Conservation (phyloP, 2,797 vertebrate species). For the Megalops cyprinoides region DNA sequence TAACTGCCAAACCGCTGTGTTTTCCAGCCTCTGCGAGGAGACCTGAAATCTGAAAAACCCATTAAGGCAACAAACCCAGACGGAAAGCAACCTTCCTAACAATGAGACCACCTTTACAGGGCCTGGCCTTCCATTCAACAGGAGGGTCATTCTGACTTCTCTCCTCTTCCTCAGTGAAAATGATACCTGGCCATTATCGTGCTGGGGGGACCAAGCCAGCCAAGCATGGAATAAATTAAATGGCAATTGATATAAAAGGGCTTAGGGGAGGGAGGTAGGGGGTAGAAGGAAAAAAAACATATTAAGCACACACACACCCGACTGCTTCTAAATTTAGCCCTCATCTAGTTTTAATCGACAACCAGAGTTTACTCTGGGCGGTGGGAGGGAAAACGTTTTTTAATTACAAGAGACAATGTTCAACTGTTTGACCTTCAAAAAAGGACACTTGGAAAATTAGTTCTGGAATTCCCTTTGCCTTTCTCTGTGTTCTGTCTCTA, state of each 20-base stretch:
- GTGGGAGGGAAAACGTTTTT: slow-evolving; percentile 51
- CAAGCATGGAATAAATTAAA: slow-evolving; percentile 25
- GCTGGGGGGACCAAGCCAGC: not conserved
- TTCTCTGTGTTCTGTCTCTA: slow-evolving; percentile 53
- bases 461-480: slow-evolving; percentile 49
- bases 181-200: not conserved
- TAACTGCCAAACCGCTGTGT: slow-evolving; percentile 39
- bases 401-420: slow-evolving; percentile 50
- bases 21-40: slow-evolving; percentile 46
- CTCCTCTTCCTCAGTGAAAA: not conserved
- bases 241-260: slow-evolving; percentile 31
- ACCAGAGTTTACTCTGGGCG: slow-evolving; percentile 44
- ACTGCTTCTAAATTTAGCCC: slow-evolving; percentile 42
- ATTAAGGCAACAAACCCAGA: slow-evolving; percentile 60
- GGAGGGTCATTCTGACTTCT: not conserved
- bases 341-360: slow-evolving; percentile 57
- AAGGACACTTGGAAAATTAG: slow-evolving; percentile 56
- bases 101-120: slow-evolving; percentile 34
- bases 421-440: slow-evolving; percentile 62
- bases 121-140: slow-evolving; percentile 52
- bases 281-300: not conserved
- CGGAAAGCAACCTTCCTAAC: slow-evolving; percentile 47
- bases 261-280: not conserved
- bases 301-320: slow-evolving; percentile 29
- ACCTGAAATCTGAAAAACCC: slow-evolving; percentile 69